phyloP scores from a whole-genome alignment of 1,140 invertebrate species.

The Asbolus verrucosus region DNA sequence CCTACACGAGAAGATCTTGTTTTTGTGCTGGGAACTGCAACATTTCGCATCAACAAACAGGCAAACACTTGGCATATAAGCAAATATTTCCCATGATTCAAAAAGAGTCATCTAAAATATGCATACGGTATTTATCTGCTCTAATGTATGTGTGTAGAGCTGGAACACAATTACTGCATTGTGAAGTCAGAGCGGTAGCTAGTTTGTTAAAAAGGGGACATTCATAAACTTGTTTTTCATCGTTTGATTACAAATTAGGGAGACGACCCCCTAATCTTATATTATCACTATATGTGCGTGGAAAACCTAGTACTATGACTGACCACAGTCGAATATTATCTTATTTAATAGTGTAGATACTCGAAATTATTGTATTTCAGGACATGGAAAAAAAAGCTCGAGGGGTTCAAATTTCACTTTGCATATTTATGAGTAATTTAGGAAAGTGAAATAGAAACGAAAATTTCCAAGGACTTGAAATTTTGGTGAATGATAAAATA shows the following conservation, averaged over 20 bases:
- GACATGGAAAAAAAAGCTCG: too few relatives aligned
- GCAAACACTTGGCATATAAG: slow-evolving; percentile 1
- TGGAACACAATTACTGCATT: slow-evolving; percentile 4
- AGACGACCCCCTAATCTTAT: slow-evolving; percentile 5
- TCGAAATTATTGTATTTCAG: too few relatives aligned
- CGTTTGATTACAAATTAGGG: slow-evolving; percentile 1
- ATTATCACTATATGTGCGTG: not conserved
- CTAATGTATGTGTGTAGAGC: slow-evolving; percentile 19
- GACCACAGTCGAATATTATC: too few relatives aligned
- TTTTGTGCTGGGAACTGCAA: slow-evolving; percentile 38
- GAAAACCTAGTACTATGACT: too few relatives aligned
- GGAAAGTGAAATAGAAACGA: too few relatives aligned
- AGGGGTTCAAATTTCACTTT: too few relatives aligned
- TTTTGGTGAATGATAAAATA: too few relatives aligned
- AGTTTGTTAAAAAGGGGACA: slow-evolving; percentile 21
- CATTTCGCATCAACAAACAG: slow-evolving; percentile 21
- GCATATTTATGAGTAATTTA: too few relatives aligned
- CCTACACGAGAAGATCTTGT: slow-evolving; percentile 37
- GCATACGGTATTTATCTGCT: slow-evolving; percentile 22
- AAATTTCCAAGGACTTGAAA: too few relatives aligned
- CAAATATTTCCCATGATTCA: slow-evolving; percentile 20
- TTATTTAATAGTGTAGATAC: too few relatives aligned
- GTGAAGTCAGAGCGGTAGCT: not conserved
- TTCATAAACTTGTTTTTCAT: slow-evolving; percentile 19
- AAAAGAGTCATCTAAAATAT: slow-evolving; percentile 27